A percentile compares a stretch with the other conserved stretches of the same genome.
Conservation (phyloP, 2,888 invertebrate genomes). For the Boloria euphrosyne region DNA sequence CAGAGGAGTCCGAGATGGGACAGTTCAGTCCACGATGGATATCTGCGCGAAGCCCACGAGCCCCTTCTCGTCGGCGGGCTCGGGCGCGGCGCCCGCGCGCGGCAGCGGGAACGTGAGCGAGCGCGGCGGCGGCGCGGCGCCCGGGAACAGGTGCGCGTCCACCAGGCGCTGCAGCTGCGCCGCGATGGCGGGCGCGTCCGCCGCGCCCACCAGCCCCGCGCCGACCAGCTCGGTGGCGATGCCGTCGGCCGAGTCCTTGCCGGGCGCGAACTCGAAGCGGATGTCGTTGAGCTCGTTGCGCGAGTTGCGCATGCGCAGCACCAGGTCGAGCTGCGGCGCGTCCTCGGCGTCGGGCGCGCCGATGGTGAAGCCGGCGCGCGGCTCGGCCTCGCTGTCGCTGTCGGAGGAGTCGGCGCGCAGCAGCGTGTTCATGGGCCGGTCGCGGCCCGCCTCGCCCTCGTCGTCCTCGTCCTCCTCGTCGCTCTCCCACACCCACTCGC, state of each 20-base stretch:
- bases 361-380: slow-evolving; percentile 61
- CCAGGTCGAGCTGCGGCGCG: slow-evolving; percentile 88
- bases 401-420: slow-evolving; percentile 83
- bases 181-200: slow-evolving; percentile 96
- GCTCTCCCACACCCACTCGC: slow-evolving; percentile 99
- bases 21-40: slow-evolving; percentile 91
- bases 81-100: slow-evolving; percentile 76
- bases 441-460: slow-evolving; percentile 77
- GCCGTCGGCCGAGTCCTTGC: slow-evolving; percentile 95
- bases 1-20: too few species aligned
- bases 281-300: slow-evolving; percentile 98
- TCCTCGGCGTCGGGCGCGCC: slow-evolving; percentile 60
- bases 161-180: slow-evolving; percentile 95
- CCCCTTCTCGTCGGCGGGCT: slow-evolving; percentile 95
- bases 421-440: slow-evolving; percentile 84
- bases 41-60: slow-evolving; percentile 98
- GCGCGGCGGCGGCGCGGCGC: slow-evolving; percentile 80
- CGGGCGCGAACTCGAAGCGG: slow-evolving; percentile 97
- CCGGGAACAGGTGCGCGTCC: slow-evolving; percentile 78
- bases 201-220: slow-evolving; percentile 96
- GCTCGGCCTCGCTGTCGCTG: slow-evolving; percentile 75
- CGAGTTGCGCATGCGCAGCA: slow-evolving; percentile 94
- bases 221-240: slow-evolving; percentile 98
- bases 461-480: slow-evolving; percentile 91
- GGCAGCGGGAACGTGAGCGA: slow-evolving; percentile 94